These are phyloP conservation scores for Idaea dimidiata DNA, from an alignment of 2,888 invertebrate genomes.

Conservation along the genomic window DNA sequence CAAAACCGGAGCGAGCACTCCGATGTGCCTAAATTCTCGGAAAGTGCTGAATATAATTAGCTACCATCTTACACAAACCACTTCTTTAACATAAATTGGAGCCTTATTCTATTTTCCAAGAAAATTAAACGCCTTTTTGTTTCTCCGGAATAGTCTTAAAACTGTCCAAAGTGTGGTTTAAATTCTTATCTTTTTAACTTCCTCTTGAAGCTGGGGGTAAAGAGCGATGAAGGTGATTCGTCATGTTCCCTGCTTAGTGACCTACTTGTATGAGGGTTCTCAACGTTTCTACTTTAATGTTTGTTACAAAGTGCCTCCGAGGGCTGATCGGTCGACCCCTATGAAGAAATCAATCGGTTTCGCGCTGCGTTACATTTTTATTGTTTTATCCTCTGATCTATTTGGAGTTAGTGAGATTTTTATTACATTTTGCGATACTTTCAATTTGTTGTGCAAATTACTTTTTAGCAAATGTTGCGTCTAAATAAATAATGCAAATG, in stretches of 20 bases:
- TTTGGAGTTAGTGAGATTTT: slow-evolving; percentile 27
- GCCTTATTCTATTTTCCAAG: slow-evolving; percentile 23
- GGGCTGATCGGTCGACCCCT: slow-evolving; percentile 42
- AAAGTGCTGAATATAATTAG: slow-evolving; percentile 67
- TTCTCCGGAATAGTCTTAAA: slow-evolving; percentile 47
- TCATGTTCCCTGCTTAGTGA: slow-evolving; percentile 67
- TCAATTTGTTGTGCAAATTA: slow-evolving; percentile 18
- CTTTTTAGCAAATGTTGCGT: slow-evolving; percentile 18
- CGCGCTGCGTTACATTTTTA: slow-evolving; percentile 48
- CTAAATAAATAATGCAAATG: slow-evolving; percentile 31
- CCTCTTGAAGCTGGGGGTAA: slow-evolving; percentile 49
- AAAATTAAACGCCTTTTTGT: slow-evolving; percentile 26
- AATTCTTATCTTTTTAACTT: slow-evolving; percentile 57
- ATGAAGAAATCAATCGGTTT: slow-evolving; percentile 55
- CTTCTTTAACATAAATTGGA: slow-evolving; percentile 50
- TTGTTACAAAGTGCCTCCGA: slow-evolving; percentile 43
- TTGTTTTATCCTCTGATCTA: slow-evolving; percentile 51
- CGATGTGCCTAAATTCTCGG: slow-evolving; percentile 66
- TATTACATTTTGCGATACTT: slow-evolving; percentile 20
- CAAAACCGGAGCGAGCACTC: slow-evolving; percentile 57
- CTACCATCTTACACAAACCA: slow-evolving; percentile 38
- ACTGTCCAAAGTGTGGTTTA: slow-evolving; percentile 41
- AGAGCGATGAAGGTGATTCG: slow-evolving; percentile 70
- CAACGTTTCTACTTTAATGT: slow-evolving; percentile 47
- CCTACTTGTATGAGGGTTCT: slow-evolving; percentile 56